A percentile compares a stretch with the other conserved stretches of the same genome.
Evolutionary conservation across 1,140 invertebrate genomes (phyloP).

Genomic region (Magallana gigas): DNA sequence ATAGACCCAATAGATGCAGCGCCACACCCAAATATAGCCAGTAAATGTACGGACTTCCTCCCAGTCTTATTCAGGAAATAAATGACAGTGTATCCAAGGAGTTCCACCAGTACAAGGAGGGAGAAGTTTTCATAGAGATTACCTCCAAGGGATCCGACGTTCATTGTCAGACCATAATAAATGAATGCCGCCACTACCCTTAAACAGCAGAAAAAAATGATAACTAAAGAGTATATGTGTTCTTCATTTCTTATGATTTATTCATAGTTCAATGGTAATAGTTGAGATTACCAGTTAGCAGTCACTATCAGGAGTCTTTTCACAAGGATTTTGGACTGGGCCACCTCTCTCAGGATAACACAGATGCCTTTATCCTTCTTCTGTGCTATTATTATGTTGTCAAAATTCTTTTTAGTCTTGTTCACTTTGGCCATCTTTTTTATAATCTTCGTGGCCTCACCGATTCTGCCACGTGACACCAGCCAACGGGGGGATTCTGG

Average conservation of each 20-base stretch:
- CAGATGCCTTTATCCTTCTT: conserved; percentile 3
- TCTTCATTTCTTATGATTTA: no score
- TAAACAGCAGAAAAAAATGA: neutral
- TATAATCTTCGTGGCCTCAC: conserved; percentile 65
- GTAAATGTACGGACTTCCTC: neutral
- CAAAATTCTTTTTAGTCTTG: conserved; percentile 14
- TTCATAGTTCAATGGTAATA: neutral
- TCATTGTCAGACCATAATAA: conserved; percentile 83
- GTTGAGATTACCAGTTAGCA: conserved; percentile 8
- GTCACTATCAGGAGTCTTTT: conserved; percentile 6
- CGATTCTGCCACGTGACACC: conserved; percentile 56
- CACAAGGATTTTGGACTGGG: conserved; percentile 9
- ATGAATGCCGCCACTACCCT: conserved; percentile 85
- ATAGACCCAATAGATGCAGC: conserved; percentile 38
- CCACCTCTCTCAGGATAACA: neutral
- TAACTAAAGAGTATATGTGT: no score
- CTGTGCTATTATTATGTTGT: neutral
- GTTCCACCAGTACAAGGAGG: conserved; percentile 1
- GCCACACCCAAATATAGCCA: conserved; percentile 7
- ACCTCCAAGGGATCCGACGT: conserved; percentile 50
- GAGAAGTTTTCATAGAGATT: conserved; percentile 64
- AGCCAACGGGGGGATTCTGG: conserved; percentile 72
- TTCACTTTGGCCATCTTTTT: conserved; percentile 62
- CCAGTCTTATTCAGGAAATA: neutral
- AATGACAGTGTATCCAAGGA: neutral